Evolutionary conservation across 2,888 invertebrate genomes (phyloP).

Genomic region (Tenodera sinensis): DNA sequence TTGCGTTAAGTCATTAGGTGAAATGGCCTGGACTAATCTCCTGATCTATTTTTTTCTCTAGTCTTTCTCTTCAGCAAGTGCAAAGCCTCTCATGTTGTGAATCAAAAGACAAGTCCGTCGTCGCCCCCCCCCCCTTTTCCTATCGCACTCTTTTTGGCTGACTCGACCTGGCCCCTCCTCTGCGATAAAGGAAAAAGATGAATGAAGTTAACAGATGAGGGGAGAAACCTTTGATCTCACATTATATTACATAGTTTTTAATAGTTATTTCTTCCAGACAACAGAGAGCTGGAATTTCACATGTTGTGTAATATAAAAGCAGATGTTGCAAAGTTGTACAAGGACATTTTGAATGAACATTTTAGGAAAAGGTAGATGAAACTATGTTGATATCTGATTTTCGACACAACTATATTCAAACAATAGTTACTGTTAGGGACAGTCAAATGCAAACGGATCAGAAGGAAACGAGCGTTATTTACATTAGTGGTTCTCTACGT

Average conservation of each 20-base stretch:
- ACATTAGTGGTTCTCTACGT: too few relatives aligned
- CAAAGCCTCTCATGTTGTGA: not conserved
- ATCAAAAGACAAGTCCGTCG: slow-evolving; percentile 2
- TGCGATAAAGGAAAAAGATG: not conserved
- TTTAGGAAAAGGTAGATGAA: too few relatives aligned
- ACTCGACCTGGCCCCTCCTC: not conserved
- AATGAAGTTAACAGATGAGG: not conserved
- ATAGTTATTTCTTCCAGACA: not conserved
- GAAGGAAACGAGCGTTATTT: too few relatives aligned
- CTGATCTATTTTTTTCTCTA: slow-evolving; percentile 21
- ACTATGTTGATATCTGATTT: too few relatives aligned
- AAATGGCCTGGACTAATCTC: slow-evolving; percentile 28
- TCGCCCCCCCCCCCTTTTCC: not conserved
- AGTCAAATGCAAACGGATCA: too few relatives aligned
- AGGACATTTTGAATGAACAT: too few relatives aligned
- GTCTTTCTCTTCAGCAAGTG: not conserved
- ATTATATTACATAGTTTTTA: not conserved
- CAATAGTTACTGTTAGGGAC: too few relatives aligned
- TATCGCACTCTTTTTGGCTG: not conserved
- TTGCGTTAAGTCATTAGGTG: slow-evolving; percentile 31
- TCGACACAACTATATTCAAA: too few relatives aligned
- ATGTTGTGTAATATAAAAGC: too few relatives aligned
- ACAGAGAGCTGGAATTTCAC: too few relatives aligned
- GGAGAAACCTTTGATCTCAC: not conserved
- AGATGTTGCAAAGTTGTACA: too few relatives aligned